These are phyloP conservation scores for Phylloscopus whistleri DNA, from an alignment of 2,113 vertebrate genomes.

Conservation along the genomic window DNA sequence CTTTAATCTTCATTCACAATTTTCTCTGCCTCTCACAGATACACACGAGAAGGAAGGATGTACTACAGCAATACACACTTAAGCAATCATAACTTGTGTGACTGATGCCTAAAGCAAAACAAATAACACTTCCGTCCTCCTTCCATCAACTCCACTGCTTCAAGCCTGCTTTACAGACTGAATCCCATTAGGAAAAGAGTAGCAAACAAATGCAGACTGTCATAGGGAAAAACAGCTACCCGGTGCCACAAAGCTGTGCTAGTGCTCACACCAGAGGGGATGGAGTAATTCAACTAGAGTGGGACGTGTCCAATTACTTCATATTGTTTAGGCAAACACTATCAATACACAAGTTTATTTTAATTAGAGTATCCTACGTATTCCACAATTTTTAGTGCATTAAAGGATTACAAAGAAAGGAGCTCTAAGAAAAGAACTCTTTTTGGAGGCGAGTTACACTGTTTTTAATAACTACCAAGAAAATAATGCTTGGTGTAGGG, in stretches of 20 bases:
- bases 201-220: background rate
- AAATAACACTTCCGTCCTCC: background rate
- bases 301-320: background rate
- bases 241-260: background rate
- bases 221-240: background rate
- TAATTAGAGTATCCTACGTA: fast-evolving
- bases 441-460: background rate
- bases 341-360: fast-evolving
- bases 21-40: background rate
- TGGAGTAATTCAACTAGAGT: background rate
- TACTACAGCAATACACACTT: background rate
- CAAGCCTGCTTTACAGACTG: background rate
- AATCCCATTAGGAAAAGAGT: background rate
- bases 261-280: background rate
- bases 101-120: background rate
- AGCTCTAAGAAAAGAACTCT: fast-evolving
- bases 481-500: fast-evolving
- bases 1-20: background rate
- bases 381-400: background rate
- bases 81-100: background rate
- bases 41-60: fast-evolving
- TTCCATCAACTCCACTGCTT: background rate
- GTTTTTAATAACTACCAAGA: background rate
- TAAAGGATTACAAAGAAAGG: background rate
- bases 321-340: background rate